A percentile compares a stretch with the other conserved stretches of the same genome.
Conservation (phyloP, 1,140 invertebrate species). For the Orussus abietinus region DNA sequence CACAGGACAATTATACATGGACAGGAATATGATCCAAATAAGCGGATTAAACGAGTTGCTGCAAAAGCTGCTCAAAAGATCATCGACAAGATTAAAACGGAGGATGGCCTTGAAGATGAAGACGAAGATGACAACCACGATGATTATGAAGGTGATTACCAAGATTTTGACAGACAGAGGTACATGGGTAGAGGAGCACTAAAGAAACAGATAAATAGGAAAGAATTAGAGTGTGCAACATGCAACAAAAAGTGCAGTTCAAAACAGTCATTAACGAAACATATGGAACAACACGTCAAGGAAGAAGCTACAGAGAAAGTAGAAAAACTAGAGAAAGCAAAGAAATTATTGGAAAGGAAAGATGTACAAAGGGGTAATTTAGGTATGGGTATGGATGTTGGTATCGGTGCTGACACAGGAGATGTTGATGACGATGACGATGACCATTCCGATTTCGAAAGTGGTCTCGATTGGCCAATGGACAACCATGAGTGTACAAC, state of each 20-base stretch:
- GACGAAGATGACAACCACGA: slow-evolving; percentile 25
- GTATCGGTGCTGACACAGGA: slow-evolving; percentile 18
- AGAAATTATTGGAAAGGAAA: slow-evolving; percentile 17
- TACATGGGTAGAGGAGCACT: slow-evolving; percentile 8
- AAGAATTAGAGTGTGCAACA: slow-evolving; percentile 36
- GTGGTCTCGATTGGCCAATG: slow-evolving; percentile 47
- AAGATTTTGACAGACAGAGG: no score
- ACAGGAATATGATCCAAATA: slow-evolving; percentile 48
- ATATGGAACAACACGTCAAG: slow-evolving; percentile 45
- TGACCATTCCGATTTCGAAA: slow-evolving; percentile 42
- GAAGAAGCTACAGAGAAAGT: slow-evolving; percentile 27
- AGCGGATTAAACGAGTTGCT: slow-evolving; percentile 45
- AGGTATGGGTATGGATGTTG: background rate
- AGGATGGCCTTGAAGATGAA: slow-evolving; percentile 38
- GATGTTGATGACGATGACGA: slow-evolving; percentile 35
- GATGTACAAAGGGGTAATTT: background rate
- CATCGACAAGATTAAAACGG: slow-evolving; percentile 49
- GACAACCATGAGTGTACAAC: slow-evolving; percentile 48
- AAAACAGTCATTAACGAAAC: slow-evolving; percentile 41
- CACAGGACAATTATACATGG: slow-evolving; percentile 45
- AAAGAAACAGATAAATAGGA: slow-evolving; percentile 27
- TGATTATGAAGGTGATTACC: slow-evolving; percentile 19
- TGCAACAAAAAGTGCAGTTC: slow-evolving; percentile 44
- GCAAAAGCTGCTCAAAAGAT: slow-evolving; percentile 49
- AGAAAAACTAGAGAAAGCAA: slow-evolving; percentile 13